Evolutionary conservation across 2,113 vertebrate species (phyloP).

Genomic region (Sylvia atricapilla): DNA sequence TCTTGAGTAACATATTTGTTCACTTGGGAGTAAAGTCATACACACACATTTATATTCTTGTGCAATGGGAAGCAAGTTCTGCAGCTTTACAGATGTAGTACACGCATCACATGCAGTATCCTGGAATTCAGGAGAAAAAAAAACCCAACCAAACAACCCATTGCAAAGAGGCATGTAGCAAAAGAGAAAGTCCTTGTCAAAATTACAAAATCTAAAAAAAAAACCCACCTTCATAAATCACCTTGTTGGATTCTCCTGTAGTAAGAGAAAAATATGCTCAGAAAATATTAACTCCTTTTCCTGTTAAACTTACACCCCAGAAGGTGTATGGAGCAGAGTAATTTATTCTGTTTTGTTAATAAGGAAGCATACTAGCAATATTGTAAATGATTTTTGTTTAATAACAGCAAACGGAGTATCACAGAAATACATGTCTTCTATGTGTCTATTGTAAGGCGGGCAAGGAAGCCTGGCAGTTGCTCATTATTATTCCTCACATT

Average conservation of each 20-base stretch:
- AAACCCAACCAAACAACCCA: background rate
- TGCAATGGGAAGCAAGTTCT: background rate
- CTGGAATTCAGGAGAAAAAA: background rate
- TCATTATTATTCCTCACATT: background rate
- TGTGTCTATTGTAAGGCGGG: background rate
- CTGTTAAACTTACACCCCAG: background rate
- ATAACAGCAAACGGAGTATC: constrained; percentile 3
- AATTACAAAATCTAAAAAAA: background rate
- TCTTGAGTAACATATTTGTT: background rate
- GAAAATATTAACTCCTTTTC: background rate
- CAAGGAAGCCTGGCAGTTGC: background rate
- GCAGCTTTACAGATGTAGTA: background rate
- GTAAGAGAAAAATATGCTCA: background rate
- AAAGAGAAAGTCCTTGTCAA: background rate
- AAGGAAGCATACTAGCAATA: background rate
- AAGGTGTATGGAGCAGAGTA: background rate
- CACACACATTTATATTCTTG: background rate
- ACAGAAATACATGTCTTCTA: background rate
- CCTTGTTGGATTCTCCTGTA: background rate
- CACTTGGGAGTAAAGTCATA: background rate
- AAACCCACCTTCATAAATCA: background rate
- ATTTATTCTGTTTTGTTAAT: background rate
- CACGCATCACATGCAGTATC: background rate
- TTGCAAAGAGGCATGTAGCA: background rate
- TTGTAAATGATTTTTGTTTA: background rate